Conservation (phyloP, 2,797 vertebrate species). For the Discoglossus pictus region DNA sequence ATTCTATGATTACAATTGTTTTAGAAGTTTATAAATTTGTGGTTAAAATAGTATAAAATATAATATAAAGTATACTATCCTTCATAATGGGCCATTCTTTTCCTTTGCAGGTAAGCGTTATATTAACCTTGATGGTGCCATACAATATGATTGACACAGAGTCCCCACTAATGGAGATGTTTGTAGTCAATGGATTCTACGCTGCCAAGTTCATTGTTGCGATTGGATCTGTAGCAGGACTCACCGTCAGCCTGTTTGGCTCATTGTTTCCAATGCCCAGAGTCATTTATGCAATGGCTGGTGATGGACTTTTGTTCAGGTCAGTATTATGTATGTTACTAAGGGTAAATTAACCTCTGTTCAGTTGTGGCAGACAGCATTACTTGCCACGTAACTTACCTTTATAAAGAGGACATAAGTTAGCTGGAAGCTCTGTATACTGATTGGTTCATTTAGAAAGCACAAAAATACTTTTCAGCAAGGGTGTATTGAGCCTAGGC, state of each 20-base stretch:
- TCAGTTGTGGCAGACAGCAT: too few relatives aligned
- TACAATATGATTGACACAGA: constrained; percentile 88
- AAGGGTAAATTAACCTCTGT: background rate
- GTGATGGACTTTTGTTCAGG: constrained; percentile 95
- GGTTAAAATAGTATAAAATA: too few relatives aligned
- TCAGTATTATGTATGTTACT: constrained; percentile 57
- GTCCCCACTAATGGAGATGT: constrained; percentile 98
- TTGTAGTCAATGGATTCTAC: constrained; percentile 84
- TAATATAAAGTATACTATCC: background rate
- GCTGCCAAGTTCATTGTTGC: constrained; percentile 89
- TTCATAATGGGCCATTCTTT: constrained; percentile 24
- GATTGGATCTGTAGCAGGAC: constrained; percentile 85
- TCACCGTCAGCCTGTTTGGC: constrained; percentile 91
- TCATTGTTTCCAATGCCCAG: constrained; percentile 96
- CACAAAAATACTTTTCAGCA: too few relatives aligned
- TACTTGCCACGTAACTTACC: too few relatives aligned
- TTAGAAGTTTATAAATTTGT: too few relatives aligned
- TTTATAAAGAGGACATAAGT: too few relatives aligned
- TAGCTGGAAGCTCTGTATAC: too few relatives aligned
- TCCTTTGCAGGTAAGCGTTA: constrained; percentile 84
- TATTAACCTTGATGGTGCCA: constrained; percentile 94
- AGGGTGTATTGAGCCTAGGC: too few relatives aligned
- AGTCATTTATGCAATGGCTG: constrained; percentile 95
- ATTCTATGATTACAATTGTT: too few relatives aligned
- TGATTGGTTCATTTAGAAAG: too few relatives aligned